phyloP scores from a whole-genome alignment of 2,888 invertebrate species.

The Tiphia femorata region DNA sequence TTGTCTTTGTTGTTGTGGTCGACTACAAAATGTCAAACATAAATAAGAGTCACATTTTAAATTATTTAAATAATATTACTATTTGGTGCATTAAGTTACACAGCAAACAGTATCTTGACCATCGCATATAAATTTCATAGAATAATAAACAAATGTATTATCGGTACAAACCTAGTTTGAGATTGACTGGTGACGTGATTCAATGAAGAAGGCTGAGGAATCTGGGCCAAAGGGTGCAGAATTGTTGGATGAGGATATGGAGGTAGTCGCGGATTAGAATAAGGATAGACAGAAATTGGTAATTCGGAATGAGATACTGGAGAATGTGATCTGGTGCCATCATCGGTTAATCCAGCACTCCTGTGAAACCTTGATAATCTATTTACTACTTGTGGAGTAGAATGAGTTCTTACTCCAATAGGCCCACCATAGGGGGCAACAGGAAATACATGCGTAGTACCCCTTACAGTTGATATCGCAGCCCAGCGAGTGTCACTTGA shows the following conservation, averaged over 20 bases:
- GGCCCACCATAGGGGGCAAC: constrained; percentile 96
- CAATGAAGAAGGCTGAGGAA: constrained; percentile 77
- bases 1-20: constrained; percentile 69
- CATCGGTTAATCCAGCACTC: constrained; percentile 89
- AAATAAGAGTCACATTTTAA: background rate
- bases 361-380: constrained; percentile 94
- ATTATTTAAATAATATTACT: background rate
- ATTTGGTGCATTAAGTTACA: no score
- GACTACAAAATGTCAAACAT: background rate
- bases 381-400: constrained; percentile 94
- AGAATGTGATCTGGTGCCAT: constrained; percentile 79
- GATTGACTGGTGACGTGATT: constrained; percentile 60
- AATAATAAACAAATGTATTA: background rate
- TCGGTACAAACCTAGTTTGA: constrained; percentile 55
- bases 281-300: constrained; percentile 72
- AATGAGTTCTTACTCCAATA: constrained; percentile 92
- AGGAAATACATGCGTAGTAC: constrained; percentile 98
- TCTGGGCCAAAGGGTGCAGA: constrained; percentile 86
- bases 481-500: constrained; percentile 96
- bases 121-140: background rate
- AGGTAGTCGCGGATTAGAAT: constrained; percentile 90
- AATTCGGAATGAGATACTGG: constrained; percentile 73
- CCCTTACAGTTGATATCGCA: constrained; percentile 93
- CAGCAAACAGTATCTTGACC: background rate
- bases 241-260: constrained; percentile 91